These are phyloP conservation scores for Camponotus floridanus DNA, from an alignment of 1,140 invertebrate species.

Conservation along the genomic window DNA sequence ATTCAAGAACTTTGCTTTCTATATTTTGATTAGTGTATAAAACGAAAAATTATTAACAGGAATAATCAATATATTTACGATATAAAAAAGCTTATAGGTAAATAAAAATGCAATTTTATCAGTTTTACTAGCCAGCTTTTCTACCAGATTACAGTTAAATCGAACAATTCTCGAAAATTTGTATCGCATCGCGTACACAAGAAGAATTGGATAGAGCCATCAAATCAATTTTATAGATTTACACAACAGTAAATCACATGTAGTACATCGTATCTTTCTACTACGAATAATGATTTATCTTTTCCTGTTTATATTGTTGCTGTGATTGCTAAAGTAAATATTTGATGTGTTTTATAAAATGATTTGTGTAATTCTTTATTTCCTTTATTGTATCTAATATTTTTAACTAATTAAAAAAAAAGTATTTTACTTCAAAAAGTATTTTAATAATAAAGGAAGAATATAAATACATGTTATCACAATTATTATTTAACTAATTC, in stretches of 20 bases:
- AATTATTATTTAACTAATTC: neutral
- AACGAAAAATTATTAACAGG: conserved; percentile 5
- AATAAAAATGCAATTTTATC: conserved; percentile 33
- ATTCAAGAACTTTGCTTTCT: neutral
- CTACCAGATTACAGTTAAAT: conserved; percentile 44
- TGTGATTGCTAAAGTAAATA: neutral
- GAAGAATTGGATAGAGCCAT: conserved; percentile 9
- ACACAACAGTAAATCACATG: conserved; percentile 25
- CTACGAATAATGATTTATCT: neutral
- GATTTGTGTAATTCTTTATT: neutral
- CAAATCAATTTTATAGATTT: conserved; percentile 32
- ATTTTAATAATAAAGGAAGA: neutral
- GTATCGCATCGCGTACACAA: neutral
- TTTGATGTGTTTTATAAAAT: neutral
- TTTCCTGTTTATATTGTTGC: conserved; percentile 1
- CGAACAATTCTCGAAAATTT: conserved; percentile 40
- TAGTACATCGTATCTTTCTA: neutral
- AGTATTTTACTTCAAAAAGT: too few species aligned
- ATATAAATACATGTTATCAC: neutral
- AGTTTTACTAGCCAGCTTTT: conserved; percentile 44
- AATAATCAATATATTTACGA: conserved; percentile 41
- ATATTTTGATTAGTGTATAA: neutral
- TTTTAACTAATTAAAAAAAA: neutral
- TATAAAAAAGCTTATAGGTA: conserved; percentile 14
- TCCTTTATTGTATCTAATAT: neutral